Base-by-base conservation (phyloP, 1,140 invertebrate species). In the Brachionus rotundiformis region DNA sequence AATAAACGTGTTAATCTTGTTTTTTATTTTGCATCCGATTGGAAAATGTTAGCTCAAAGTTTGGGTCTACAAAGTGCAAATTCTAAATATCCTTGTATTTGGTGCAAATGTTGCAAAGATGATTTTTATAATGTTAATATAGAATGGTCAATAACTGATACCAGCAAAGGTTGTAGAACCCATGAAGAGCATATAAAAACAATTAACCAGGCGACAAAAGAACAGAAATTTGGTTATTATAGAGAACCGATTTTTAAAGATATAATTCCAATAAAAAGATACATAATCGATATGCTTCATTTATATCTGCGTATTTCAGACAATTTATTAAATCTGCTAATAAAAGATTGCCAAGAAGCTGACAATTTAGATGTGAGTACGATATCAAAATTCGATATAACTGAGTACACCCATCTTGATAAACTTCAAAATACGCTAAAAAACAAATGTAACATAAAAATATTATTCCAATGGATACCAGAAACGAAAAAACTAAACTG, bases 281-380 rank as follows among this genome's bases (percentile, higher is more conserved):
- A 79, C 47, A 79, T 79, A 10, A 79, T 79, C 25, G 76, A 79
- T 25, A 79, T 79, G 76, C 29, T 79, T 3, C 76, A 79, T 59
- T 79, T 79, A 25, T 79, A 39, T n/a, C 13, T 79, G 10, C 31
- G 76, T 2, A 79, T 79, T 13, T 79, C 76, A 11, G 76, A 79
- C 31, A 59, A 19, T 16, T 16, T 79, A 3, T 59, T 79, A 11
- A 79, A 79, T 63, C 19, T 54, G n/a, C 29, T 79, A 31, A 33
- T 79, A 8, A 79, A 79, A 39, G 76, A 79, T 25, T 79, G 44
- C 11, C 59, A 8, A 10, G n/a, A 39, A 36, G 31, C 33, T 1
- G 76, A 79, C 29, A 41, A 31, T 29, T 79, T 79, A n/a, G 76
- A 79, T 19, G 59, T 79, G 76, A 25, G 13, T 27, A 16, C n/a